These are phyloP conservation scores for Enteromius unitaeniatus DNA, from an alignment of 2,797 vertebrate species.

Conservation along the genomic window DNA sequence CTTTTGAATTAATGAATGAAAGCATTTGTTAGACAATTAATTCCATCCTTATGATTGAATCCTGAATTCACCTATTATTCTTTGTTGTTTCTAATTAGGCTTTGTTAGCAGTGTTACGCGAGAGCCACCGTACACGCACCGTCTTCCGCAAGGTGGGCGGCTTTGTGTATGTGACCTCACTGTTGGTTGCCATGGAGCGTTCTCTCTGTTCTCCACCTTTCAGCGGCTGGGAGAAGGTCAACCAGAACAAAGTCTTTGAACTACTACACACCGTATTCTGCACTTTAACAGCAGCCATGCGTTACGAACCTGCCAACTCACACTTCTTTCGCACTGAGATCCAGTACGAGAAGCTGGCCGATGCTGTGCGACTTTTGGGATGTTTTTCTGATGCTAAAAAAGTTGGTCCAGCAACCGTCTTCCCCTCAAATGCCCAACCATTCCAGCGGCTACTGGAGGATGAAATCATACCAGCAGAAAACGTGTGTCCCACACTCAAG, in stretches of 20 bases:
- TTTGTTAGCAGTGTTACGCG: slow-evolving; percentile 87
- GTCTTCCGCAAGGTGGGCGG: slow-evolving; percentile 98
- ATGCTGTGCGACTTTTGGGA: slow-evolving; percentile 93
- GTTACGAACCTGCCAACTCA: slow-evolving; percentile 97
- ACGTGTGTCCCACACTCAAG: slow-evolving; percentile 87
- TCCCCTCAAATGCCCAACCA: slow-evolving; percentile 87
- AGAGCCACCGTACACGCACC: slow-evolving; percentile 94
- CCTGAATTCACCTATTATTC: background rate
- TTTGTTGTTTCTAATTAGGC: slow-evolving; percentile 74
- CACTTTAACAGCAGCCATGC: slow-evolving; percentile 97
- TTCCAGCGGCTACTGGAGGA: slow-evolving; percentile 96
- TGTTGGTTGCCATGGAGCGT: slow-evolving; percentile 96
- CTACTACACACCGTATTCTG: slow-evolving; percentile 94
- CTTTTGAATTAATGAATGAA: background rate
- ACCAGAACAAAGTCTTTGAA: slow-evolving; percentile 95
- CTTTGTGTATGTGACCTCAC: slow-evolving; percentile 95
- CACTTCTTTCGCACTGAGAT: slow-evolving; percentile 98
- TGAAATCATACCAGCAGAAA: slow-evolving; percentile 82
- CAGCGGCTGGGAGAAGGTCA: slow-evolving; percentile 92
- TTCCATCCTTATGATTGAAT: background rate
- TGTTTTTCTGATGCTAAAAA: slow-evolving; percentile 96
- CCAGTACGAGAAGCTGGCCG: slow-evolving; percentile 97
- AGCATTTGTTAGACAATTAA: background rate
- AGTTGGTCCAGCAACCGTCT: slow-evolving; percentile 77
- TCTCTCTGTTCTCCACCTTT: slow-evolving; percentile 88